Evolutionary conservation across 2,113 vertebrate genomes (phyloP).

Genomic region (Prolemur simus): DNA sequence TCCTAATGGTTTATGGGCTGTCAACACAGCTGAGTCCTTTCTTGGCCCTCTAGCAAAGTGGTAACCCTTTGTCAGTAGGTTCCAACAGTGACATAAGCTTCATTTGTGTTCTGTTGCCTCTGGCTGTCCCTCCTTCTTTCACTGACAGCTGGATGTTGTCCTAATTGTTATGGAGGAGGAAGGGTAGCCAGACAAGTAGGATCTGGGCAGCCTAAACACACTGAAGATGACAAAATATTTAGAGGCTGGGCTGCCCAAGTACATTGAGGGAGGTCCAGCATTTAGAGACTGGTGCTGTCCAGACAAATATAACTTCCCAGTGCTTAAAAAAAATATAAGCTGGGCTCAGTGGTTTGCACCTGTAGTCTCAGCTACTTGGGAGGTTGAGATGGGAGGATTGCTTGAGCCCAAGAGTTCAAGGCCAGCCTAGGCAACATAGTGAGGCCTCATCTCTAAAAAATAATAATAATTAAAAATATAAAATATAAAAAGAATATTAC

Average conservation of each 20-base stretch:
- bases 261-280: background rate
- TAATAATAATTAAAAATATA: no score
- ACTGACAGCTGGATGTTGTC: background rate
- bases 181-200: background rate
- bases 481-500: background rate
- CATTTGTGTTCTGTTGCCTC: background rate
- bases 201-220: background rate
- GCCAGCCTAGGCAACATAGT: no score
- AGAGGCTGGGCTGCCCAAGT: background rate
- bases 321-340: background rate
- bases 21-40: background rate
- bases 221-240: slow-evolving; percentile 34
- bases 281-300: background rate
- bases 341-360: no score
- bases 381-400: no score
- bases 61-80: background rate
- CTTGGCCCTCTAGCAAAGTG: background rate
- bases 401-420: background rate
- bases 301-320: background rate
- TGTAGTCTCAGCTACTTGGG: no score
- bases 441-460: no score
- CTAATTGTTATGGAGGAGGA: background rate
- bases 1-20: background rate
- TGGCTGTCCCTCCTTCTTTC: background rate
- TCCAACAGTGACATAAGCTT: background rate